phyloP scores from a whole-genome alignment of 30 jellyfish, hydroid and myxozoan species.

The Aurelia aurita region DNA sequence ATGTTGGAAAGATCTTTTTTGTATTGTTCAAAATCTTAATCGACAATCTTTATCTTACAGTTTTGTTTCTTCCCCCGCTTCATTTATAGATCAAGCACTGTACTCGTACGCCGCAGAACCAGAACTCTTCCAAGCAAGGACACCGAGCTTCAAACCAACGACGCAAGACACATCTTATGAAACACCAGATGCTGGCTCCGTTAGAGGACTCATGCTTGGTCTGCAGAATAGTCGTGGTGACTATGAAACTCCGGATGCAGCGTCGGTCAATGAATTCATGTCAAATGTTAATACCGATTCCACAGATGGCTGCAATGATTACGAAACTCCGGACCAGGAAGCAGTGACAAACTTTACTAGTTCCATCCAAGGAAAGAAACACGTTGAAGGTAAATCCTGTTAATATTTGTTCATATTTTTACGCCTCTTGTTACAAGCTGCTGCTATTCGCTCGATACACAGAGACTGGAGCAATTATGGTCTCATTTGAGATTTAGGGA shows the following conservation, averaged over 20 bases:
- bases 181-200: constrained; percentile 45
- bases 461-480: no score
- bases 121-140: neutral
- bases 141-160: neutral
- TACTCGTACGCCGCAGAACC: constrained; percentile 57
- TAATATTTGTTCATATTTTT: no score
- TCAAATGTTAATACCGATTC: neutral
- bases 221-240: constrained; percentile 15
- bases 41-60: no score
- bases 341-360: constrained; percentile 8
- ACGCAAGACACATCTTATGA: constrained; percentile 25
- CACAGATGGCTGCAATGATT: constrained; percentile 15
- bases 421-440: no score
- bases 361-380: neutral
- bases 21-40: no score
- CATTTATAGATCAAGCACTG: constrained; percentile 56
- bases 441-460: no score
- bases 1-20: no score
- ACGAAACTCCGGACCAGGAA: constrained; percentile 45
- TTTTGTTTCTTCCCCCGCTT: no score
- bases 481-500: no score
- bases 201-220: constrained; percentile 64
- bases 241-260: constrained; percentile 58
- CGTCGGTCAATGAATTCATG: constrained; percentile 37
- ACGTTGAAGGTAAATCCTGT: neutral